These are phyloP conservation scores for Saguinus midas DNA, from an alignment of 2,113 vertebrate species.

Conservation along the genomic window DNA sequence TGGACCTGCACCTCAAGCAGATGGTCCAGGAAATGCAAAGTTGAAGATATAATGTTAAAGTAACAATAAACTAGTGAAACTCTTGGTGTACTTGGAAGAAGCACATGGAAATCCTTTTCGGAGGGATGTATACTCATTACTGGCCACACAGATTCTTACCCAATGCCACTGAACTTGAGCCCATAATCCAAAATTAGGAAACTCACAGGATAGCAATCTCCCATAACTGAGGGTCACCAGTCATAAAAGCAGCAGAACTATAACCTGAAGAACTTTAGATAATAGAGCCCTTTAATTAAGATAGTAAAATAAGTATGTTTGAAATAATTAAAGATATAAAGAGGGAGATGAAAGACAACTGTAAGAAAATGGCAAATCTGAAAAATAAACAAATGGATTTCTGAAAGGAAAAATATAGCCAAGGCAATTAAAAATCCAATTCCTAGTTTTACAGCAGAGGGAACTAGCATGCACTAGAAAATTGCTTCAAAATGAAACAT, in stretches of 20 bases:
- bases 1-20: background rate
- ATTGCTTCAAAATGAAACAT: background rate
- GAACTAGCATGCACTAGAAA: background rate
- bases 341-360: background rate
- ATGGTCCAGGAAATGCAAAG: background rate
- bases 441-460: background rate
- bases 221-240: background rate
- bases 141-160: background rate
- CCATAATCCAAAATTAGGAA: background rate
- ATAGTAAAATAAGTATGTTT: constrained; percentile 4
- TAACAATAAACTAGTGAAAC: background rate
- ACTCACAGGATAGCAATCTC: background rate
- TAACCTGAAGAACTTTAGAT: background rate
- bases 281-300: constrained; percentile 31
- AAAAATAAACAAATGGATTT: background rate
- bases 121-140: background rate
- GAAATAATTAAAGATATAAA: background rate
- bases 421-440: background rate
- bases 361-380: background rate
- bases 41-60: background rate
- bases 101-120: background rate
- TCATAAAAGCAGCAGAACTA: background rate
- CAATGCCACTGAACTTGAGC: background rate
- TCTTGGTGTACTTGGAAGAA: background rate
- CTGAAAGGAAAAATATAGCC: background rate